A percentile compares a stretch with the other conserved stretches of the same genome.
Evolutionary conservation across 2,888 invertebrate species (phyloP).

Genomic region (Heliconius hortense): DNA sequence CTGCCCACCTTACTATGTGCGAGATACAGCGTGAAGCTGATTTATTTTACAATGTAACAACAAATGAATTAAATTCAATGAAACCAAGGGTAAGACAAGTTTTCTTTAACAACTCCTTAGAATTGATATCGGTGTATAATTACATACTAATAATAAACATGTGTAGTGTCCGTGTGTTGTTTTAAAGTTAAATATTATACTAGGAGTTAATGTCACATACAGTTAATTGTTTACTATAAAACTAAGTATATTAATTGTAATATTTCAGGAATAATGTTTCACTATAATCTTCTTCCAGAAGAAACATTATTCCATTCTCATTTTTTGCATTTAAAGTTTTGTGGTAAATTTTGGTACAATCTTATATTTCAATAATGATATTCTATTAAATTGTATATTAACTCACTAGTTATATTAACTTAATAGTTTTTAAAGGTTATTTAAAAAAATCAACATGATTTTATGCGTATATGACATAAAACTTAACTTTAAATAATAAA

Average conservation of each 20-base stretch:
- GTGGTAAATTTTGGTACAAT: no score
- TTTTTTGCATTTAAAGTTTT: no score
- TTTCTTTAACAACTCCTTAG: slow-evolving; percentile 11
- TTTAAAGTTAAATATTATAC: not conserved
- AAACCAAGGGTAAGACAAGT: slow-evolving; percentile 11
- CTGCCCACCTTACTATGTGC: no score
- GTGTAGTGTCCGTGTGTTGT: not conserved
- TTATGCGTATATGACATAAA: not conserved
- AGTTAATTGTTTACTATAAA: not conserved
- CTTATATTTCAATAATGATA: no score
- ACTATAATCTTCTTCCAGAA: no score
- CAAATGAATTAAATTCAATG: slow-evolving; percentile 17
- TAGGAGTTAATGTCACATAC: not conserved
- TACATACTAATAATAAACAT: slow-evolving; percentile 20
- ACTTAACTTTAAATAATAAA: not conserved
- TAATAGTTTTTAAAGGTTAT: no score
- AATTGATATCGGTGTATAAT: slow-evolving; percentile 5
- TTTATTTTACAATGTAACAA: slow-evolving; percentile 1
- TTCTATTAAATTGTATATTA: no score
- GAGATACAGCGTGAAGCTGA: no score
- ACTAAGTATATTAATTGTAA: not conserved
- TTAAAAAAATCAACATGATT: no score
- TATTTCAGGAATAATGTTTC: no score
- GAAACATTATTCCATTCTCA: no score
- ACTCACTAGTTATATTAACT: no score